Conservation (phyloP, 2,797 vertebrate species). For the Enteromius anoplus region DNA sequence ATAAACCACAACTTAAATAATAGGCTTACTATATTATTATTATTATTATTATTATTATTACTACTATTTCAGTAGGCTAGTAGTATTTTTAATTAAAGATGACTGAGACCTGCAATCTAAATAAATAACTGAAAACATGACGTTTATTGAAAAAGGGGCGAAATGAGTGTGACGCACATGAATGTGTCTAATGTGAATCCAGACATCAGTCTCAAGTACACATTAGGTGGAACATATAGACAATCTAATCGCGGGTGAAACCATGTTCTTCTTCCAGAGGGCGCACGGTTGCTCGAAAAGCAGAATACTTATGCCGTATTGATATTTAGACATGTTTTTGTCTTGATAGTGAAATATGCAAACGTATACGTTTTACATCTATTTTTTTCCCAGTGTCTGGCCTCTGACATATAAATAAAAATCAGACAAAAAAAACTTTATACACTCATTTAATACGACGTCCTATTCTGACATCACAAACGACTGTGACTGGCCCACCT, state of each 20-base stretch:
- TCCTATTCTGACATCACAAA: neutral
- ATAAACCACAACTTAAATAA: neutral
- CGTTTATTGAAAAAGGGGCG: neutral
- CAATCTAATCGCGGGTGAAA: neutral
- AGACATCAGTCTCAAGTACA: neutral
- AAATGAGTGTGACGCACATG: constrained; percentile 16
- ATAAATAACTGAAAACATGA: neutral
- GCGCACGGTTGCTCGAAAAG: neutral
- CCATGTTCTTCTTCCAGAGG: neutral
- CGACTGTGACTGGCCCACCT: neutral
- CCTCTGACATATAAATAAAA: neutral
- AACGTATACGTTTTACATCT: neutral
- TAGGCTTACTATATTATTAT: neutral
- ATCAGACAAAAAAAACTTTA: neutral
- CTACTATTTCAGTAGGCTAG: neutral
- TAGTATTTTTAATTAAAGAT: neutral
- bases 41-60: neutral
- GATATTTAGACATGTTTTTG: neutral
- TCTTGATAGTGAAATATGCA: neutral
- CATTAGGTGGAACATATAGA: too few species aligned
- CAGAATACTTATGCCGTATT: too few species aligned
- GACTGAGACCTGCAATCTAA: neutral
- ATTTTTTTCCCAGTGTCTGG: neutral
- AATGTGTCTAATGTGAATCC: constrained; percentile 22
- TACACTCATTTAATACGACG: too few species aligned